These are phyloP conservation scores for Meloe dianella DNA, from an alignment of 2,888 invertebrate species.

Conservation along the genomic window DNA sequence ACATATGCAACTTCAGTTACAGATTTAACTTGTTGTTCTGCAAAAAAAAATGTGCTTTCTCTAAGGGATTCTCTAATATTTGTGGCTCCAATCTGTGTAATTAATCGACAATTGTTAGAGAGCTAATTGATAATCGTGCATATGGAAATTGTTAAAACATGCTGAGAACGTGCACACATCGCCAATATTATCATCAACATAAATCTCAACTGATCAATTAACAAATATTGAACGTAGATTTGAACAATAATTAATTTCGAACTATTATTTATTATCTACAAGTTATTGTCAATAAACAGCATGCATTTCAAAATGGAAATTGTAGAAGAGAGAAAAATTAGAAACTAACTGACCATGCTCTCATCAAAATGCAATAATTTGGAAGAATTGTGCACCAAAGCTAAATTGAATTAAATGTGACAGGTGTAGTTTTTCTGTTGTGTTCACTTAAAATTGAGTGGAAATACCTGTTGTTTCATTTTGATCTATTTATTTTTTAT, in stretches of 20 bases:
- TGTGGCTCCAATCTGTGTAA: too few relatives aligned
- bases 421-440: conserved; percentile 34
- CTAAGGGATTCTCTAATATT: too few relatives aligned
- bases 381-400: conserved; percentile 51
- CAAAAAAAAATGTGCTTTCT: not conserved
- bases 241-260: not conserved
- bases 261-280: not conserved
- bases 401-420: conserved; percentile 41
- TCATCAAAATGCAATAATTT: conserved; percentile 52
- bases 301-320: not conserved
- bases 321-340: not conserved
- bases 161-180: not conserved
- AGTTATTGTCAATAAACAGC: not conserved
- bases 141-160: not conserved
- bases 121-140: not conserved
- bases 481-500: not conserved
- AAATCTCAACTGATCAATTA: conserved; percentile 7
- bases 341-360: conserved; percentile 30
- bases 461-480: not conserved
- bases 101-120: not conserved
- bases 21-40: not conserved
- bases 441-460: conserved; percentile 20
- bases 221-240: conserved; percentile 29
- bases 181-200: not conserved
- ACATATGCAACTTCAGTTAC: not conserved